Evolutionary conservation across 2,888 invertebrate genomes (phyloP).

Genomic region (Cosmia pyralina): DNA sequence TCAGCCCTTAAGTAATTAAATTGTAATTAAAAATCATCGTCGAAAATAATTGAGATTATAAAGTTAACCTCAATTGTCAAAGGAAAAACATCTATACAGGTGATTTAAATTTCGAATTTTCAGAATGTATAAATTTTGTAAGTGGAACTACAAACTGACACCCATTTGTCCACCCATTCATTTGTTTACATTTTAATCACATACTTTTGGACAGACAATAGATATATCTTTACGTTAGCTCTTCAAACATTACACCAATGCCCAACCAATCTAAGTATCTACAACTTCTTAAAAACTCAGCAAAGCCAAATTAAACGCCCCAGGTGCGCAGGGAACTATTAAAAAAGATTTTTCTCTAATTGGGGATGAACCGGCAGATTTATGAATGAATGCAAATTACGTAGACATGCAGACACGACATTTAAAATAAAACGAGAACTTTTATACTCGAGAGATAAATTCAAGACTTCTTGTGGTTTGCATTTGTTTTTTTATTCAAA

Average conservation of each 20-base stretch:
- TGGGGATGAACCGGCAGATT: slow-evolving; percentile 59
- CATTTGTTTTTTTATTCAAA: not conserved
- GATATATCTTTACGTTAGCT: not conserved
- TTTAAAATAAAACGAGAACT: slow-evolving; percentile 48
- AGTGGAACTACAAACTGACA: not conserved
- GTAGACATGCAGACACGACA: slow-evolving; percentile 36
- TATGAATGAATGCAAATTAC: slow-evolving; percentile 62
- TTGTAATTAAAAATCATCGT: too few species aligned
- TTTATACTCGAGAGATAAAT: slow-evolving; percentile 39
- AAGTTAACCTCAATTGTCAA: not conserved
- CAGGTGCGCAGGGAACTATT: slow-evolving; percentile 59
- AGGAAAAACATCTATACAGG: not conserved
- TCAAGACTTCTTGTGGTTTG: slow-evolving; percentile 6
- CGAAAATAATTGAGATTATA: not conserved
- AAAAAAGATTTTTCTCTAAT: slow-evolving; percentile 58
- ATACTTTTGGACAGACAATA: not conserved
- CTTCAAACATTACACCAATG: not conserved
- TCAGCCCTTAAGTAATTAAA: too few species aligned
- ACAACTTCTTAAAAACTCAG: slow-evolving; percentile 11
- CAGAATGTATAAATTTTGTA: not conserved
- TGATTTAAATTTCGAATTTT: slow-evolving; percentile 1
- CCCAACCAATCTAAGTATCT: not conserved
- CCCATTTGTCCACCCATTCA: not conserved
- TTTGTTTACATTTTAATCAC: not conserved
- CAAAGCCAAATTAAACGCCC: slow-evolving; percentile 37